Base-by-base conservation (phyloP, 2,888 invertebrate genomes). In the Malthinus flaveolus region DNA sequence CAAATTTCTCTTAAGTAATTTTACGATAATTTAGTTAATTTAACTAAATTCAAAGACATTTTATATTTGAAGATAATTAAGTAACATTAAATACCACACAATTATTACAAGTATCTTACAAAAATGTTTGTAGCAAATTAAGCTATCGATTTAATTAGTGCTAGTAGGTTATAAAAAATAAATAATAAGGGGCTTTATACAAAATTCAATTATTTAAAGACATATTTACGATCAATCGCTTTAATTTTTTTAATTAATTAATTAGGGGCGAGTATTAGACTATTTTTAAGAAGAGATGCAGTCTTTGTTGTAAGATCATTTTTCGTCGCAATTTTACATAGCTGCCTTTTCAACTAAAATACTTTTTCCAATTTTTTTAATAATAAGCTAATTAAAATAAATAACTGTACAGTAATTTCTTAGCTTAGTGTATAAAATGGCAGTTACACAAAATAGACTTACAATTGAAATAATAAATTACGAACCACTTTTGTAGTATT, bases 401-500 rank as follows among this genome's bases (percentile, higher is more conserved):
- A 46, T 46, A 33, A 46, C 33, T 46, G 46, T 46, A 46, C 46
- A 46, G 32, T 32, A 13, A 13, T 13, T 12, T n/a, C n/a, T 32
- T 45, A 45, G 32, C 52, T 52, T 54, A 48, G 23, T 23, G 1
- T 42, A 42, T 13, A 54, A 37, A 54, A 46, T 54, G 54, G 54
- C 54, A 54, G 54, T 54, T 54, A 54, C 15, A 54, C 10, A 32
- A 36, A 39, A 47, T 39, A 49, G 15, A 47, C 32, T 11, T 54
- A 37, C 36, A 47, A 42, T 6, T 42, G 23, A 36, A 53, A 54
- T 54, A 47, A 54, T 36, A 47, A 54, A 32, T 46, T 32, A 49
- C 32, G 11, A 49, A 32, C 15, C 13, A 23, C 10, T 13, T 34
- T 23, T 11, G 12, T 23, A 13, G 10, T 15, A 11, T 23, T 23